Conservation (phyloP, 2,888 invertebrate genomes). For the Belgica antarctica region DNA sequence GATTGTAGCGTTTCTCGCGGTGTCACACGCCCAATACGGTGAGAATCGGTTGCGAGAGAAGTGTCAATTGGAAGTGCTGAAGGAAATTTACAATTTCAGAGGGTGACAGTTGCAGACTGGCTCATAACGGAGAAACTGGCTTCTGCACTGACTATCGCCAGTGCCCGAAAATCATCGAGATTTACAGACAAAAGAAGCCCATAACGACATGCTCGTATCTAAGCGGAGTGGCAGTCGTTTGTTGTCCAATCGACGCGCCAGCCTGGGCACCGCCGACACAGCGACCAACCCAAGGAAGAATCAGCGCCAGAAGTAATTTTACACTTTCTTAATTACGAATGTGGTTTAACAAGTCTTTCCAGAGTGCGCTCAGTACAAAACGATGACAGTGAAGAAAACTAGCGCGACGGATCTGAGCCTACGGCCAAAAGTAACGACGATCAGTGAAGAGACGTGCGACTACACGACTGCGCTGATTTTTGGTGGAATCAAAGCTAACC, state of each 20-base stretch:
- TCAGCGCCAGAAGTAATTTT: too few species aligned
- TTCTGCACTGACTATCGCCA: background rate
- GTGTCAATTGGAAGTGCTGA: too few species aligned
- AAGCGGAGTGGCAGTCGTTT: conserved; percentile 43
- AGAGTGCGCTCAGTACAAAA: conserved; percentile 17
- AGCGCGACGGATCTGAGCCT: too few species aligned
- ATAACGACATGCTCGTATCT: background rate
- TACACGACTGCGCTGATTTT: background rate
- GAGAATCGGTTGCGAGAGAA: too few species aligned
- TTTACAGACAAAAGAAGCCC: background rate
- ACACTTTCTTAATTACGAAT: too few species aligned
- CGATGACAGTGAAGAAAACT: background rate
- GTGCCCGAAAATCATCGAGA: background rate
- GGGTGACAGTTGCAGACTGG: background rate
- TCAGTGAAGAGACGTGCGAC: background rate
- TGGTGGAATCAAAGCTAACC: conserved; percentile 21
- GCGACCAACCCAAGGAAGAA: too few species aligned
- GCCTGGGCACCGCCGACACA: too few species aligned
- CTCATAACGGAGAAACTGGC: background rate
- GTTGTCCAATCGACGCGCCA: conserved; percentile 44
- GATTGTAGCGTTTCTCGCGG: too few species aligned
- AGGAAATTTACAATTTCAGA: too few species aligned
- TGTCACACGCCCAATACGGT: too few species aligned
- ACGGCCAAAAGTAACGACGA: too few species aligned
- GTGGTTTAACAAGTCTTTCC: too few species aligned